Evolutionary conservation across 2,797 vertebrate genomes (phyloP).

Genomic region (Propithecus perrieri): DNA sequence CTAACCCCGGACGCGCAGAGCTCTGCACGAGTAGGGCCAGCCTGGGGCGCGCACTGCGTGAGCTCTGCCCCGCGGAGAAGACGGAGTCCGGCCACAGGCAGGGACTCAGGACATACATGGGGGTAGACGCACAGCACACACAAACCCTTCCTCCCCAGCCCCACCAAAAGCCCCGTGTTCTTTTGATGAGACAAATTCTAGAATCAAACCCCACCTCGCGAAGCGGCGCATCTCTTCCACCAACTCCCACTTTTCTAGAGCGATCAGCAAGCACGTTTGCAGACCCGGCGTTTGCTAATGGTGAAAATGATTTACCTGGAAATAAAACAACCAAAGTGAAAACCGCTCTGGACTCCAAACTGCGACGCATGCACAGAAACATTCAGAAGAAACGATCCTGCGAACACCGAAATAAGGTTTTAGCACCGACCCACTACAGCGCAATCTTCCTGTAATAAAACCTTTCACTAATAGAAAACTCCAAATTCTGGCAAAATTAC

Average conservation of each 20-base stretch:
- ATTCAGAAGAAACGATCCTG: background rate
- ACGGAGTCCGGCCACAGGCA: too few relatives aligned
- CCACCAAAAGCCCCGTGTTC: background rate
- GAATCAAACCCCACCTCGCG: background rate
- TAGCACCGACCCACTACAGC: too few relatives aligned
- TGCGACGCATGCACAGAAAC: background rate
- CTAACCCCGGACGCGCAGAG: background rate
- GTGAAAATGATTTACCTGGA: background rate
- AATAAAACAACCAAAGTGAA: background rate
- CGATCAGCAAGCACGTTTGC: background rate
- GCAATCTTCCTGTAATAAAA: background rate
- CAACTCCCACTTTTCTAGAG: background rate
- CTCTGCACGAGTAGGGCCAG: background rate
- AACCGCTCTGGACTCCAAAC: background rate
- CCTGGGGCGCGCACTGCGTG: background rate
- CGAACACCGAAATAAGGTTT: background rate
- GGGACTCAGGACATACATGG: background rate
- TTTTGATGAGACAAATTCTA: background rate
- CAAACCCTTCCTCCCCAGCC: background rate
- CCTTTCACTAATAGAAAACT: background rate
- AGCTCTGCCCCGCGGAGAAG: background rate
- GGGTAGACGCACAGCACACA: background rate
- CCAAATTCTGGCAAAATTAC: background rate
- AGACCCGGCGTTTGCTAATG: background rate
- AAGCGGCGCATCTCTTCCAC: background rate